Percentiles rank a stretch among this genome's conserved stretches.
phyloP scores from a whole-genome alignment of 2,888 invertebrate species.

The Xestia sexstrigata region DNA sequence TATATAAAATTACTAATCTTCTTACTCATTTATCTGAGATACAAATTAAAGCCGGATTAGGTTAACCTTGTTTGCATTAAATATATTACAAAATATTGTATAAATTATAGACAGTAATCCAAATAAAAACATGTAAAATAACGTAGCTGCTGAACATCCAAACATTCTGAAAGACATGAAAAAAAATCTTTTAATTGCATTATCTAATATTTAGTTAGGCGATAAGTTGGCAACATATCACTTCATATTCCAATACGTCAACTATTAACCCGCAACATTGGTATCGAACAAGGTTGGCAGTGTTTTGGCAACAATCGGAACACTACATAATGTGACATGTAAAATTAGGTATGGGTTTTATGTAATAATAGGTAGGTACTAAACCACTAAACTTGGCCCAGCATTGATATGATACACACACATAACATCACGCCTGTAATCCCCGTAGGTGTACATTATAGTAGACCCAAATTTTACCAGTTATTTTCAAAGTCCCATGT shows the following conservation, averaged over 20 bases:
- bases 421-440: too few relatives aligned
- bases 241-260: conserved; percentile 22
- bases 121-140: not conserved
- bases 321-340: conserved; percentile 1
- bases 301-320: conserved; percentile 35
- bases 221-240: conserved; percentile 14
- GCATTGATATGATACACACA: not conserved
- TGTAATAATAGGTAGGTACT: not conserved
- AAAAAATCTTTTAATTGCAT: conserved; percentile 9
- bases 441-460: too few relatives aligned
- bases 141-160: not conserved
- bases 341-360: not conserved
- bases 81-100: not conserved
- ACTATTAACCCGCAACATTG: conserved; percentile 21
- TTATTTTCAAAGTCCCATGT: too few relatives aligned
- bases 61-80: too few relatives aligned
- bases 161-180: not conserved
- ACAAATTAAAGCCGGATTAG: not conserved
- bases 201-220: not conserved
- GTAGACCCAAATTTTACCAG: too few relatives aligned
- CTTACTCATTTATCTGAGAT: not conserved
- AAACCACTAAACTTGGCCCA: not conserved
- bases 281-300: conserved; percentile 21
- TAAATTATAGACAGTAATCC: not conserved
- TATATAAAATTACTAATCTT: not conserved